Conservation (phyloP, 2,888 invertebrate genomes). For the Xestia rhomboidea region DNA sequence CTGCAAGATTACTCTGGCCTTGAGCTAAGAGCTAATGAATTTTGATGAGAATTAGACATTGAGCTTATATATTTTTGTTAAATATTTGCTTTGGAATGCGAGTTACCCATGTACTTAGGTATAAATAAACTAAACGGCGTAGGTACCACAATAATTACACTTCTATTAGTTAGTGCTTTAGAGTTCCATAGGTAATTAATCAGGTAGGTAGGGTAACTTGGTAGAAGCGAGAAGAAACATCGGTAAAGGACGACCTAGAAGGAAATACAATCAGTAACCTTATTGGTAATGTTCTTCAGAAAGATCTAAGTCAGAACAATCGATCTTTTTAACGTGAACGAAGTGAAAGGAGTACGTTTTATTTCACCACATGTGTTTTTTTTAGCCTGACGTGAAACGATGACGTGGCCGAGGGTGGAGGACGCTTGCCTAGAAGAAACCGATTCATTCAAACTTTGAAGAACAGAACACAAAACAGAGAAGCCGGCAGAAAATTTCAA, state of each 20-base stretch:
- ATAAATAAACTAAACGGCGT: not conserved
- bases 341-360: not conserved
- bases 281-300: not conserved
- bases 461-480: no score
- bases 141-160: not conserved
- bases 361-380: no score
- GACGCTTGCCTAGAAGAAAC: no score
- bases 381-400: no score
- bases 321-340: not conserved
- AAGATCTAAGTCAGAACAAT: not conserved
- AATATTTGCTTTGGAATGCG: not conserved
- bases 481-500: no score
- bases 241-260: not conserved
- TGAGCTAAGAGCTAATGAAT: conserved; percentile 44
- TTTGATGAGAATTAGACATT: conserved; percentile 37
- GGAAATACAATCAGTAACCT: not conserved
- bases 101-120: not conserved
- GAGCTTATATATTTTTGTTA: not conserved
- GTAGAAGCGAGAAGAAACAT: not conserved
- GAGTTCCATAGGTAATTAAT: not conserved
- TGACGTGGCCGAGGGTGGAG: no score
- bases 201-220: not conserved
- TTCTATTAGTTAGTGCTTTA: not conserved
- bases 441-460: not conserved
- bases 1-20: conserved; percentile 46